Conservation (phyloP, 1,140 invertebrate genomes). For the Odontomachus brunneus region DNA sequence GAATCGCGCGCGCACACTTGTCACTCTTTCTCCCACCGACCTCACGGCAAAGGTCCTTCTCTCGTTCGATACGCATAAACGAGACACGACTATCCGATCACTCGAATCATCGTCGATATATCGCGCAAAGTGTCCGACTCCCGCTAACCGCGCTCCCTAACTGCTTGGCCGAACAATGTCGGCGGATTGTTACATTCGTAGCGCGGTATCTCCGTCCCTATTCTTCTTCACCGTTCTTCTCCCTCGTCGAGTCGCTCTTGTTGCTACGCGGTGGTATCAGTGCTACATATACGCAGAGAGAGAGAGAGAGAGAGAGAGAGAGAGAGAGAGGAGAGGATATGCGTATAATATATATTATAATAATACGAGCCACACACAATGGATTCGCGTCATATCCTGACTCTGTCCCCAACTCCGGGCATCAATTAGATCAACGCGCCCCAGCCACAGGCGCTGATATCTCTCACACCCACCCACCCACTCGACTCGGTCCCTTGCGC, state of each 20-base stretch:
- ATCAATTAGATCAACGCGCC: constrained; percentile 84
- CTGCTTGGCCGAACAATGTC: constrained; percentile 72
- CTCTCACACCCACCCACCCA: constrained; percentile 70
- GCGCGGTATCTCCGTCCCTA: constrained; percentile 67
- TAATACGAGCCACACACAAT: constrained; percentile 83
- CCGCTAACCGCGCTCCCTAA: constrained; percentile 67
- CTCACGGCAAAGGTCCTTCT: too few species aligned
- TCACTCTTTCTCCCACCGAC: too few species aligned
- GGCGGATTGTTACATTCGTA: constrained; percentile 67
- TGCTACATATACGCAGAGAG: background rate
- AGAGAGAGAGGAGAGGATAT: constrained; percentile 55
- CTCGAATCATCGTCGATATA: too few species aligned
- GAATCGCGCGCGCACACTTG: too few species aligned
- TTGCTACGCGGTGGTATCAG: constrained; percentile 62
- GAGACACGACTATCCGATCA: too few species aligned
- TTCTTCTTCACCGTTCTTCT: constrained; percentile 62
- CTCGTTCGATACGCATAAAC: too few species aligned
- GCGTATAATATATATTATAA: constrained; percentile 77
- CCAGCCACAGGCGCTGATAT: constrained; percentile 71
- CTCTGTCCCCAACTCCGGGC: constrained; percentile 75
- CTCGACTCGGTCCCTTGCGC: constrained; percentile 49
- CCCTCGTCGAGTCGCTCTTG: constrained; percentile 56
- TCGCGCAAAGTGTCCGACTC: constrained; percentile 65
- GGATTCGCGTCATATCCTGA: constrained; percentile 84
- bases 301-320: background rate